A percentile compares a stretch with the other conserved stretches of the same genome.
phyloP scores from a whole-genome alignment of 92 coral and sea anemone genomes.

The Diadumene lineata region DNA sequence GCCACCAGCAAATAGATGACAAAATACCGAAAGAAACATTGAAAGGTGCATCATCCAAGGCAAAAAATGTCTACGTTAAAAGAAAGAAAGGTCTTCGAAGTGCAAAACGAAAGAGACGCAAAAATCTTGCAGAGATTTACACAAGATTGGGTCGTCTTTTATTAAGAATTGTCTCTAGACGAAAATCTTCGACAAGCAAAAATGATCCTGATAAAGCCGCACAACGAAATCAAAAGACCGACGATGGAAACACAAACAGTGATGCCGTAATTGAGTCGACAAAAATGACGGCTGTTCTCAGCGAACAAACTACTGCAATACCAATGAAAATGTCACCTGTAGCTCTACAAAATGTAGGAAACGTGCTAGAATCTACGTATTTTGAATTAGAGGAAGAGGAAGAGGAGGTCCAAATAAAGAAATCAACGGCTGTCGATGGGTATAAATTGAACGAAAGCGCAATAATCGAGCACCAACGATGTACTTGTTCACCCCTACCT shows the following conservation, averaged over 20 bases:
- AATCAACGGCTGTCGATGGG: not conserved
- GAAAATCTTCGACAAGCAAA: conserved; percentile 14
- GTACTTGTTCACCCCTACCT: too few species aligned
- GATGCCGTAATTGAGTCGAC: not conserved
- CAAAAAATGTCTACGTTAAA: conserved; percentile 35
- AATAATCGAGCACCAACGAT: not conserved
- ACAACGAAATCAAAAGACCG: too few species aligned
- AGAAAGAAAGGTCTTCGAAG: conserved; percentile 48
- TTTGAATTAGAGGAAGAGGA: not conserved
- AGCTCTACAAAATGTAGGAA: too few species aligned
- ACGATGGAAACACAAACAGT: too few species aligned
- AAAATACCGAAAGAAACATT: not conserved
- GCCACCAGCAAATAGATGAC: not conserved
- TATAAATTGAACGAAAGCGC: not conserved
- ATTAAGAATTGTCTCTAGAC: conserved; percentile 53
- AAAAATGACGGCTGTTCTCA: not conserved
- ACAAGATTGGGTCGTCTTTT: conserved; percentile 60
- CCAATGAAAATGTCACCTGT: not conserved
- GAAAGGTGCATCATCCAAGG: conserved; percentile 21
- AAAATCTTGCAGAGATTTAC: conserved; percentile 64
- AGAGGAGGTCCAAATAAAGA: not conserved
- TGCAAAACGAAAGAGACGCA: conserved; percentile 51
- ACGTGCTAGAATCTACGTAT: not conserved
- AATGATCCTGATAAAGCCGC: not conserved
- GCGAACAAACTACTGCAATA: not conserved